Conservation (phyloP, 1,140 invertebrate genomes). For the Lasioglossum albipes region DNA sequence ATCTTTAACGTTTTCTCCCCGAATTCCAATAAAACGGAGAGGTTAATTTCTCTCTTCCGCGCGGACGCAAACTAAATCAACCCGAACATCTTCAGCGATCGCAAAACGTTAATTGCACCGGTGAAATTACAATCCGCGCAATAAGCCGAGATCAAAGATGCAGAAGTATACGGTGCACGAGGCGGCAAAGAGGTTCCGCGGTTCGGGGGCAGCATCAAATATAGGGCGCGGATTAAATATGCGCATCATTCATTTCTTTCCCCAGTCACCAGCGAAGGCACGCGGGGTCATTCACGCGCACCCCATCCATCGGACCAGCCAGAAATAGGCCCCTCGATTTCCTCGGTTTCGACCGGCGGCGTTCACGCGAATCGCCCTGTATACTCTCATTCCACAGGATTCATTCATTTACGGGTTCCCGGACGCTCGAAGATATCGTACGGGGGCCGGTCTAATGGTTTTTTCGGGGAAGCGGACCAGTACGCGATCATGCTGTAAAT, state of each 20-base stretch:
- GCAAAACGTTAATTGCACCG: too few species aligned
- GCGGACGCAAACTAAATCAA: too few species aligned
- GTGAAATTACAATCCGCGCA: too few species aligned
- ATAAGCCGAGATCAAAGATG: too few species aligned
- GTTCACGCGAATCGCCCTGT: conserved; percentile 12
- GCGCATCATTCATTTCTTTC: conserved; percentile 1
- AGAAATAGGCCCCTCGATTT: conserved; percentile 57
- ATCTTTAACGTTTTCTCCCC: too few species aligned
- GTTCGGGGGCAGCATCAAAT: background rate
- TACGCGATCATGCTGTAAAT: conserved; percentile 30
- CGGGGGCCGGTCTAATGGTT: conserved; percentile 26
- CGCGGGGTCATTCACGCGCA: background rate
- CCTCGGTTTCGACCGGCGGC: conserved; percentile 6
- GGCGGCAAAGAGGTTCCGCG: background rate
- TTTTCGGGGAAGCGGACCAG: conserved; percentile 38
- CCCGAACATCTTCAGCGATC: too few species aligned
- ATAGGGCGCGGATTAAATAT: background rate
- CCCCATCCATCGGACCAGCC: conserved; percentile 44
- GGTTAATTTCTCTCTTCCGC: too few species aligned
- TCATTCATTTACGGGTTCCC: conserved; percentile 46
- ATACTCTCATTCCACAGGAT: conserved; percentile 24
- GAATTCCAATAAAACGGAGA: too few species aligned
- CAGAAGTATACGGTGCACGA: too few species aligned
- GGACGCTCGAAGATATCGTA: conserved; percentile 15
- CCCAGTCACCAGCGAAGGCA: background rate